Conservation (phyloP, 2,797 vertebrate genomes). For the Centroberyx gerrardi region DNA sequence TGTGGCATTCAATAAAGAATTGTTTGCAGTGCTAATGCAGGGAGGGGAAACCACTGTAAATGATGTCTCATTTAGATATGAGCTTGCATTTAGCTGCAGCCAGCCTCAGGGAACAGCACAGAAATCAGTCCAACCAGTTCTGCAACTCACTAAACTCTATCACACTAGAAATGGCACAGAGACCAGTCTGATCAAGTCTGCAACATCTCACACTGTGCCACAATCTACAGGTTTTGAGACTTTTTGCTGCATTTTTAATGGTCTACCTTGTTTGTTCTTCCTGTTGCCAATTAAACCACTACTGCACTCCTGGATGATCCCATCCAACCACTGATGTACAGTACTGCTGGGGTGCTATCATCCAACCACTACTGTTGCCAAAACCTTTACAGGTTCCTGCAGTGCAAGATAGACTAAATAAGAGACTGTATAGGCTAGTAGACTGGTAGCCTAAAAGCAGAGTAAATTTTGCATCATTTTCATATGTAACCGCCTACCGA, state of each 20-base stretch:
- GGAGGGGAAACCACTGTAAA: background rate
- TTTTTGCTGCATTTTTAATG: background rate
- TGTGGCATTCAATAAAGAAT: background rate
- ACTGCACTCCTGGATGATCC: background rate
- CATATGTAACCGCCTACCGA: background rate
- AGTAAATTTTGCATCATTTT: background rate
- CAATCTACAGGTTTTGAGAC: background rate
- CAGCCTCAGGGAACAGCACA: constrained; percentile 66
- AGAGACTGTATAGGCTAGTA: background rate
- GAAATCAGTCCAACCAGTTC: constrained; percentile 3
- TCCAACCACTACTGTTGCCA: constrained; percentile 16
- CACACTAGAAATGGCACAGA: constrained; percentile 2
- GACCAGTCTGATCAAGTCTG: constrained; percentile 1
- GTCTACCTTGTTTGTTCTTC: constrained; percentile 9
- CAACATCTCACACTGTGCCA: background rate
- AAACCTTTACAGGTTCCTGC: background rate
- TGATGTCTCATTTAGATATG: constrained; percentile 5
- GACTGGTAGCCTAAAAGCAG: background rate
- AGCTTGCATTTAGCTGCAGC: constrained; percentile 21
- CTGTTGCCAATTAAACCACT: background rate
- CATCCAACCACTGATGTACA: background rate
- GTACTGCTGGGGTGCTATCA: background rate
- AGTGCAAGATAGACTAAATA: background rate
- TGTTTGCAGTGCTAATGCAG: constrained; percentile 12
- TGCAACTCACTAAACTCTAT: background rate